A percentile compares a stretch with the other conserved stretches of the same genome.
Evolutionary conservation across 92 coral and sea anemone species (phyloP).

Genomic region (Montipora capitata): DNA sequence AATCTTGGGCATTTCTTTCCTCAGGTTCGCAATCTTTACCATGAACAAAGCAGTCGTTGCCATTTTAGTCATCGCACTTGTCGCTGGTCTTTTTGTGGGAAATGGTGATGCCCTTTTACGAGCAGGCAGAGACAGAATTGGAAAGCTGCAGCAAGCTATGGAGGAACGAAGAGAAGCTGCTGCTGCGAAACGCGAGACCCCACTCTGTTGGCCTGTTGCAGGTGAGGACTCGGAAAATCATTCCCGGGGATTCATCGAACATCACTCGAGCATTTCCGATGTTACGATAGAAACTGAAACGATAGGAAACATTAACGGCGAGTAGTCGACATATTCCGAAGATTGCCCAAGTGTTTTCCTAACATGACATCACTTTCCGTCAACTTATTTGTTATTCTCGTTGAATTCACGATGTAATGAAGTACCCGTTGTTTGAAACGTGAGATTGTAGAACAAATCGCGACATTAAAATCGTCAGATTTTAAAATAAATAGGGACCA

Average conservation of each 20-base stretch:
- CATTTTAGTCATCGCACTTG: conserved; percentile 28
- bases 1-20: neutral
- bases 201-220: neutral
- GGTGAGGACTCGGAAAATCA: neutral
- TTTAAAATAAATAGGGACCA: too few species aligned
- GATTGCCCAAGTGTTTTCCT: too few species aligned
- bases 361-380: too few species aligned
- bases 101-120: conserved; percentile 32
- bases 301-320: too few species aligned
- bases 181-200: neutral
- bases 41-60: conserved; percentile 50
- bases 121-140: conserved; percentile 45
- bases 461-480: too few species aligned
- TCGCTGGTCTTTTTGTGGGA: conserved; percentile 29
- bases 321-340: too few species aligned
- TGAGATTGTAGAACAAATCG: too few species aligned
- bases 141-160: conserved; percentile 3
- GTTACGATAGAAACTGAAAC: too few species aligned
- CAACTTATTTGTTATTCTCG: too few species aligned
- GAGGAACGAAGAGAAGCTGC: neutral
- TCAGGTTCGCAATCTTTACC: neutral
- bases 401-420: too few species aligned
- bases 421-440: too few species aligned
- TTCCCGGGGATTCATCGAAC: neutral
- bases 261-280: too few species aligned